These are phyloP conservation scores for Syngnathus acus DNA, from an alignment of 2,797 vertebrate species.

Conservation along the genomic window DNA sequence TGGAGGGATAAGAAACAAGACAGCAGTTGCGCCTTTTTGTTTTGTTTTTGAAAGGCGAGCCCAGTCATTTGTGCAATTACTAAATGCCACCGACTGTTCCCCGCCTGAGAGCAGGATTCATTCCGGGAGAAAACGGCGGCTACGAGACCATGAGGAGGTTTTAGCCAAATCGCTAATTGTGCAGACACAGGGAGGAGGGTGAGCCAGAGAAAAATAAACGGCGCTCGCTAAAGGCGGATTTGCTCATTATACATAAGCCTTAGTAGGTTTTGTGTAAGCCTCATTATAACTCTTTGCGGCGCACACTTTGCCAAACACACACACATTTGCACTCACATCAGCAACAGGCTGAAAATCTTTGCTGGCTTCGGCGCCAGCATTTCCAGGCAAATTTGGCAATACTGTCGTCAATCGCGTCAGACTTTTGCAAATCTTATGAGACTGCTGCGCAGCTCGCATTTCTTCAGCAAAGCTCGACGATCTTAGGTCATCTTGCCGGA, in stretches of 20 bases:
- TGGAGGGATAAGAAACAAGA: conserved; percentile 17
- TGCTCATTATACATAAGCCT: conserved; percentile 64
- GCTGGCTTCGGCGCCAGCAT: too few species aligned
- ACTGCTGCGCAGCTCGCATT: neutral
- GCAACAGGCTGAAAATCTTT: neutral
- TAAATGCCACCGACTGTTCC: conserved; percentile 23
- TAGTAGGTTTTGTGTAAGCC: conserved; percentile 57
- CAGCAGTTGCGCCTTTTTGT: conserved; percentile 28
- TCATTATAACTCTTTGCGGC: conserved; percentile 45
- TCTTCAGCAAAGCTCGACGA: neutral
- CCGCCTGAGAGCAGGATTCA: conserved; percentile 13
- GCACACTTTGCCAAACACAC: conserved; percentile 26
- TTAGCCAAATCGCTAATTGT: conserved; percentile 52
- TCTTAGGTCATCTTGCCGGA: neutral
- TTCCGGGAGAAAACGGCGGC: conserved; percentile 20
- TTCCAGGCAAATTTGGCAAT: neutral
- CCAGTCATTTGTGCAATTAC: conserved; percentile 24
- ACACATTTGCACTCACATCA: neutral
- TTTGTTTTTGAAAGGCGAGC: neutral
- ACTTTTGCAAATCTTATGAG: neutral
- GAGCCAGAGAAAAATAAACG: conserved; percentile 20
- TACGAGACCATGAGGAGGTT: conserved; percentile 16
- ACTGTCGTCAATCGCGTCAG: too few species aligned
- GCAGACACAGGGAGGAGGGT: conserved; percentile 36
- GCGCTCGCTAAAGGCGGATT: conserved; percentile 46